Evolutionary conservation across 2,888 invertebrate species (phyloP).

Genomic region (Conomelus anceps): DNA sequence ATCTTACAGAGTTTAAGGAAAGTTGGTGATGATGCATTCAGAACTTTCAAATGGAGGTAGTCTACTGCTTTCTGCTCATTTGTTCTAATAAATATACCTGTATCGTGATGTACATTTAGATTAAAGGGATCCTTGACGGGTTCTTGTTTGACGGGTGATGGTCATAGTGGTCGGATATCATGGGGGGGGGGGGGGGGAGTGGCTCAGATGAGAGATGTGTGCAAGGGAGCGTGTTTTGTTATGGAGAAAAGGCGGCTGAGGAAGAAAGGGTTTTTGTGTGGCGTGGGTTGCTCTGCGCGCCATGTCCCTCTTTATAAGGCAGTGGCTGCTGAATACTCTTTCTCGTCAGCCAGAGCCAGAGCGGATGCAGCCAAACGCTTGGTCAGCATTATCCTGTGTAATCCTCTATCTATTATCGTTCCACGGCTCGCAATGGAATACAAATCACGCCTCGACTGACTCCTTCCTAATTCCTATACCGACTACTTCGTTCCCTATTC

Average conservation of each 20-base stretch:
- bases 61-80: not conserved
- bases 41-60: not conserved
- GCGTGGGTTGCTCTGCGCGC: not conserved
- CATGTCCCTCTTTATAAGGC: not conserved
- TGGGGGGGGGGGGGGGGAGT: not conserved
- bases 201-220: not conserved
- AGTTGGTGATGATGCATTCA: not conserved
- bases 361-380: not conserved
- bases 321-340: not conserved
- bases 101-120: not conserved
- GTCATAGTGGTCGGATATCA: not conserved
- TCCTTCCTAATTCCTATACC: not conserved
- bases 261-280: not conserved
- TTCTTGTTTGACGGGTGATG: not conserved
- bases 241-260: not conserved
- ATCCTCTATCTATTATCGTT: not conserved
- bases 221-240: not conserved
- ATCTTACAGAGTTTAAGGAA: not conserved
- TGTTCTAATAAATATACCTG: not conserved
- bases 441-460: not conserved
- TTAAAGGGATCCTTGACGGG: not conserved
- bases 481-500: not conserved
- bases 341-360: not conserved
- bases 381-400: not conserved
- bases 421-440: not conserved